phyloP scores from a whole-genome alignment of 1,140 invertebrate species.

The Ostrea edulis region DNA sequence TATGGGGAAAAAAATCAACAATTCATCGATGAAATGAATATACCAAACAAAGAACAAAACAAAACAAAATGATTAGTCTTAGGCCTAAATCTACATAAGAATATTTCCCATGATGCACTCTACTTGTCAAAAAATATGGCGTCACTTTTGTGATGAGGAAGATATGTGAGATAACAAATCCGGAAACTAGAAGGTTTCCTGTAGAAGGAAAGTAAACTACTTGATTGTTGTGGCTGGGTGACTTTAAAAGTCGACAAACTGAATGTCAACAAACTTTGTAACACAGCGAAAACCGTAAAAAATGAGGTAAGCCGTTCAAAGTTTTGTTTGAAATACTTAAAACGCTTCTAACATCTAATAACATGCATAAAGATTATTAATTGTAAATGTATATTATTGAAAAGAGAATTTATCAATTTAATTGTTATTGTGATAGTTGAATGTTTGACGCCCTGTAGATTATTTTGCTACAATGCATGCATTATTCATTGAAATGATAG shows the following conservation, averaged over 20 bases:
- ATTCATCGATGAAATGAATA: neutral
- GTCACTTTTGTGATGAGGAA: conserved; percentile 50
- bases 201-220: neutral
- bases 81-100: neutral
- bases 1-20: neutral
- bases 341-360: too few relatives aligned
- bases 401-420: neutral
- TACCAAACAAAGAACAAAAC: neutral
- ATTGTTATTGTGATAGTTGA: neutral
- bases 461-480: too few relatives aligned
- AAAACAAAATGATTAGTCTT: too few relatives aligned
- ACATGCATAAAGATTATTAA: neutral
- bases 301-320: neutral
- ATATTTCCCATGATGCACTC: conserved; percentile 37
- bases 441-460: too few relatives aligned
- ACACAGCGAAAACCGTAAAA: neutral
- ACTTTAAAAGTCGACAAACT: neutral
- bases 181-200: conserved; percentile 31
- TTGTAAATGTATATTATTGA: neutral
- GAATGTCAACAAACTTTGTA: conserved; percentile 13
- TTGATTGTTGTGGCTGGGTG: conserved; percentile 24
- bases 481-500: neutral
- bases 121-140: conserved; percentile 46
- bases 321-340: too few relatives aligned
- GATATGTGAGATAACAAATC: conserved; percentile 33